phyloP scores from a whole-genome alignment of 35 echinoderm and acorn worm genomes.

The Holothuria glaberrima region DNA sequence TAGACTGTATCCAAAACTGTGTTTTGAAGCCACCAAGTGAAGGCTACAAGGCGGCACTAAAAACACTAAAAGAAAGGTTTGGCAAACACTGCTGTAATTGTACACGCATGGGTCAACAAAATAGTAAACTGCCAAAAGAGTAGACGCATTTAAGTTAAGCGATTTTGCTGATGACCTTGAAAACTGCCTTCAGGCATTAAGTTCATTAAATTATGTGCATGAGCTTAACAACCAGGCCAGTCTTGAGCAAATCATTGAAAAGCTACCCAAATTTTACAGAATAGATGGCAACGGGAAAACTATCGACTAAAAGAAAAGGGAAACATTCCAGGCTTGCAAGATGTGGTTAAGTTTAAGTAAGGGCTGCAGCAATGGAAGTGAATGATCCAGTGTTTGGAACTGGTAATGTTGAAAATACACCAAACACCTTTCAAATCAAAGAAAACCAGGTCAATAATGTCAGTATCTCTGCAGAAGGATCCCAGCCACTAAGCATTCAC shows the following conservation, averaged over 20 bases:
- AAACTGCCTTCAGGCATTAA: slow-evolving; percentile 30
- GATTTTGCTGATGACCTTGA: slow-evolving; percentile 30
- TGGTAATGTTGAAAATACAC: no score
- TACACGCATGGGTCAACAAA: slow-evolving; percentile 32
- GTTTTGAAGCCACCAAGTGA: slow-evolving; percentile 44
- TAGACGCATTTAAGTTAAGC: neutral
- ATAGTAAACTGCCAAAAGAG: neutral
- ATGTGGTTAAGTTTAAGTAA: slow-evolving; percentile 52
- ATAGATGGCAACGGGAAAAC: slow-evolving; percentile 17
- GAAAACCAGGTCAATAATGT: slow-evolving; percentile 13
- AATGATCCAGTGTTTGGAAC: slow-evolving; percentile 48
- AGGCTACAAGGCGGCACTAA: slow-evolving; percentile 17
- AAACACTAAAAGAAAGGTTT: slow-evolving; percentile 43
- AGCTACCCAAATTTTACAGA: slow-evolving; percentile 29
- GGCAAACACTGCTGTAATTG: slow-evolving; percentile 39
- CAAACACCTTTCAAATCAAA: no score
- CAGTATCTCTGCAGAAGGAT: neutral
- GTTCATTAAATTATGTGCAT: slow-evolving; percentile 26
- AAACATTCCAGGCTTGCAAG: neutral
- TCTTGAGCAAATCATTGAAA: slow-evolving; percentile 22
- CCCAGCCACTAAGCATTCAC: neutral
- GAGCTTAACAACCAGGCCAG: slow-evolving; percentile 53
- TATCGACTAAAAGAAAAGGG: neutral
- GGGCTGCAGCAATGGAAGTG: neutral
- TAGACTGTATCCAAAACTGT: slow-evolving; percentile 44